Base-by-base conservation (phyloP, 2,113 vertebrate species). In the Lepus timidus region DNA sequence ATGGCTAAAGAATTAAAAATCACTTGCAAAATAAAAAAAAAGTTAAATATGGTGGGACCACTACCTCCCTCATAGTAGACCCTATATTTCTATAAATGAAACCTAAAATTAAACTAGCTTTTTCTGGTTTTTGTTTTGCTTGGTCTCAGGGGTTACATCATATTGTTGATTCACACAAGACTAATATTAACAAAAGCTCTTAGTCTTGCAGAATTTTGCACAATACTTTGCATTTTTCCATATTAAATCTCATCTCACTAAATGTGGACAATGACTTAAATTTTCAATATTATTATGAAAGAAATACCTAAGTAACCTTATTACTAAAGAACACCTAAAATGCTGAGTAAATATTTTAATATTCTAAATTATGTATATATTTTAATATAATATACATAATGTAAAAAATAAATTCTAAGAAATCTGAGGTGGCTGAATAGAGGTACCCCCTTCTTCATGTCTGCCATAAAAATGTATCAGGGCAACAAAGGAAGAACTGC, bases 21-120 rank as follows among this genome's bases (percentile, higher is more conserved):
- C 55, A 71, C 73, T 68, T 70, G 27, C n/a, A 90, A 74, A 96
- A 88, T 91, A 73, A 89, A 92, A 44, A 44, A 44, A 44, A 44
- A n/a, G n/a, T 44, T 44, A 75, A 25, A 75, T 27, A 81, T 70
- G 67, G 9, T 83, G 31, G 20, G 19, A 58, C 20, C 49, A 89
- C 51, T 62, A 68, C 20, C 22, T 90, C 33, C 4, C 25, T 76
- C 74, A 75, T 29, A 80, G 22, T 19, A 85, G 36, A 70, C 17
- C 68, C 29, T 85, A 29, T 33, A 70, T 82, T 75, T 86, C 62
- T 68, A 62, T 75, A 33, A 90, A 81, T 55, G 22, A 13, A 82
- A 64, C 3, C 20, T 62, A 70, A 90, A 82, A 76, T n/a, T 81
- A 68, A 16, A 81, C 20, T 81, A 81, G 20, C 0, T 81, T 92